A percentile compares a stretch with the other conserved stretches of the same genome.
phyloP scores from a whole-genome alignment of 2,888 invertebrate genomes.

The Spatulosminthurus flaviceps region DNA sequence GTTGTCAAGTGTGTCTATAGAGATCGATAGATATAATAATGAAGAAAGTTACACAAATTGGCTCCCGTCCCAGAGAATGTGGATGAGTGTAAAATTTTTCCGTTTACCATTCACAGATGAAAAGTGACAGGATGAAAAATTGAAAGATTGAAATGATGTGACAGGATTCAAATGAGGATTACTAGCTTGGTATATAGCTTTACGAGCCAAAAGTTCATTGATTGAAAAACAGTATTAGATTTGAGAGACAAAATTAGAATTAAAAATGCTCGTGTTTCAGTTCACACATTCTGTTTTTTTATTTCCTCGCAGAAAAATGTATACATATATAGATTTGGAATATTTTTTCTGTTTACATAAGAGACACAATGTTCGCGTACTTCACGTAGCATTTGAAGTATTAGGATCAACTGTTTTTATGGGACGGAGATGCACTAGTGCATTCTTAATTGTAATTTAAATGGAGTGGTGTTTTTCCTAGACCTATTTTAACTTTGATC shows the following conservation, averaged over 20 bases:
- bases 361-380: background rate
- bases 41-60: no score
- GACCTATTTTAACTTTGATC: constrained; percentile 14
- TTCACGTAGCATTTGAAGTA: no score
- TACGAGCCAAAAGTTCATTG: background rate
- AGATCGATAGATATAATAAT: no score
- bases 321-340: no score
- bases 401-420: no score
- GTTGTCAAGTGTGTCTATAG: no score
- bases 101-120: background rate
- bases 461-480: constrained; percentile 26
- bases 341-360: background rate
- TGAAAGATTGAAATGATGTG: background rate
- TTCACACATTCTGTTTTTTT: no score
- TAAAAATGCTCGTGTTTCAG: background rate
- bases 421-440: constrained; percentile 8
- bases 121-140: background rate
- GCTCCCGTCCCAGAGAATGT: no score
- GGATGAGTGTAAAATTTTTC: no score
- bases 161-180: no score
- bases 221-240: background rate
- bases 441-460: constrained; percentile 28
- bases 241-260: background rate
- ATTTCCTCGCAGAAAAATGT: no score
- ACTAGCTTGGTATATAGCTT: no score